phyloP scores from a whole-genome alignment of 2,888 invertebrate species.

The Chrysomela aeneicollis region DNA sequence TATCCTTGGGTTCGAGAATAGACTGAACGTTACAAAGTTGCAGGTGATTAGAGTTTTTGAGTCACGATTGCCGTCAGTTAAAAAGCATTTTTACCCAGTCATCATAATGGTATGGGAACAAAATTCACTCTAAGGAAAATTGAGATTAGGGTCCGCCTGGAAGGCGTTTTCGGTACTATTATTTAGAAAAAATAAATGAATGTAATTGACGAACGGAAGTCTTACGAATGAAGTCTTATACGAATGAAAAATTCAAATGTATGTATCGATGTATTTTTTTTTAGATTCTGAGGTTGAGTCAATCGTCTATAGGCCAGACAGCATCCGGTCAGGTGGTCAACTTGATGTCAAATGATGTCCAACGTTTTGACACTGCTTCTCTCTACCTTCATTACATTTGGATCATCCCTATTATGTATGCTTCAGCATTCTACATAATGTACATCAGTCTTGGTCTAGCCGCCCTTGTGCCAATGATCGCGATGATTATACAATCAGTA shows the following conservation, averaged over 20 bases:
- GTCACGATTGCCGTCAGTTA: no score
- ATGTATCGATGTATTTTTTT: constrained; percentile 27
- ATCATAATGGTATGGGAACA: no score
- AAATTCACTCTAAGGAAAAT: no score
- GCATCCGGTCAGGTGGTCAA: constrained; percentile 85
- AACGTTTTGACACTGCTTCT: constrained; percentile 77
- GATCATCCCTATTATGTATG: constrained; percentile 79
- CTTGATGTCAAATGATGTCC: constrained; percentile 84
- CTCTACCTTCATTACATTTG: constrained; percentile 78
- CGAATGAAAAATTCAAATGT: background rate
- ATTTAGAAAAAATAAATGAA: no score
- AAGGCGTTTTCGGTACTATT: no score
- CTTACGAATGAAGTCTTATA: no score
- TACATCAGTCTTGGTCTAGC: constrained; percentile 65
- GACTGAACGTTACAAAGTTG: no score
- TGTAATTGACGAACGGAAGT: no score
- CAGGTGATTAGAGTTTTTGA: no score
- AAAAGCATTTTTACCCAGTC: no score
- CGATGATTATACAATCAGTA: constrained; percentile 63
- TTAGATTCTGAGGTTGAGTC: constrained; percentile 69
- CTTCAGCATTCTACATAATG: constrained; percentile 68
- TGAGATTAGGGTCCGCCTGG: no score
- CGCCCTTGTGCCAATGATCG: constrained; percentile 68
- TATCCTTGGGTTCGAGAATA: no score
- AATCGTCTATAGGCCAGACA: constrained; percentile 78